Conservation (phyloP, 2,888 invertebrate species). For the Drosophila yooni region DNA sequence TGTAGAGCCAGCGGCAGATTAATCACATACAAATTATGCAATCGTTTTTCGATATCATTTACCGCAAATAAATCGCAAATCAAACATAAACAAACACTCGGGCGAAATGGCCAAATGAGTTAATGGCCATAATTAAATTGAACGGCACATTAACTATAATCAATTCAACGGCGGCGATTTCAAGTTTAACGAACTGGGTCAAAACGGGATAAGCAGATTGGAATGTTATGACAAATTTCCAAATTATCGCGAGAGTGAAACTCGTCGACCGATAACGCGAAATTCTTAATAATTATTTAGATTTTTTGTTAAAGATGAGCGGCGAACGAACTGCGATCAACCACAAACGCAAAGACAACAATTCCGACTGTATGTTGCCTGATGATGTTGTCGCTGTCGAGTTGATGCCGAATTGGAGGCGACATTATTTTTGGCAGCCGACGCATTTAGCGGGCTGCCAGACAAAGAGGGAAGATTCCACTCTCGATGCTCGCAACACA, state of each 20-base stretch:
- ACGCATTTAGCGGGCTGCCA: conserved; percentile 21
- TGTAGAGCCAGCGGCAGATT: conserved; percentile 19
- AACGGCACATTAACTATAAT: conserved; percentile 23
- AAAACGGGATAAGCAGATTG: conserved; percentile 10
- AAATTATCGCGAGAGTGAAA: background rate
- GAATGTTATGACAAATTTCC: background rate
- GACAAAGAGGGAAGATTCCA: conserved; percentile 4
- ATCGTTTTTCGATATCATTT: conserved; percentile 42
- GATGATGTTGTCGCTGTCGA: conserved; percentile 35
- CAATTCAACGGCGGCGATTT: conserved; percentile 11
- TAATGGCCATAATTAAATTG: conserved; percentile 55
- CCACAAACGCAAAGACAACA: conserved; percentile 78
- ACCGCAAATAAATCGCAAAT: conserved; percentile 16
- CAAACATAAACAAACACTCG: conserved; percentile 74
- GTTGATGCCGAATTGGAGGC: conserved; percentile 46
- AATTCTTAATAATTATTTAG: background rate
- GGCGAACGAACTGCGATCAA: conserved; percentile 56
- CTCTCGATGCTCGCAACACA: conserved; percentile 31
- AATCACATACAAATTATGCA: conserved; percentile 70
- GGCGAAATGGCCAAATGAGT: conserved; percentile 44
- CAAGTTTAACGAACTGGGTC: conserved; percentile 35
- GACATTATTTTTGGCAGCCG: conserved; percentile 65
- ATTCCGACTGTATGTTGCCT: conserved; percentile 67
- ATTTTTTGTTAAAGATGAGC: conserved; percentile 21
- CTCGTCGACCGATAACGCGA: background rate